A percentile compares a stretch with the other conserved stretches of the same genome.
Conservation (phyloP, 2,888 invertebrate genomes). For the Dasypogon diadema region DNA sequence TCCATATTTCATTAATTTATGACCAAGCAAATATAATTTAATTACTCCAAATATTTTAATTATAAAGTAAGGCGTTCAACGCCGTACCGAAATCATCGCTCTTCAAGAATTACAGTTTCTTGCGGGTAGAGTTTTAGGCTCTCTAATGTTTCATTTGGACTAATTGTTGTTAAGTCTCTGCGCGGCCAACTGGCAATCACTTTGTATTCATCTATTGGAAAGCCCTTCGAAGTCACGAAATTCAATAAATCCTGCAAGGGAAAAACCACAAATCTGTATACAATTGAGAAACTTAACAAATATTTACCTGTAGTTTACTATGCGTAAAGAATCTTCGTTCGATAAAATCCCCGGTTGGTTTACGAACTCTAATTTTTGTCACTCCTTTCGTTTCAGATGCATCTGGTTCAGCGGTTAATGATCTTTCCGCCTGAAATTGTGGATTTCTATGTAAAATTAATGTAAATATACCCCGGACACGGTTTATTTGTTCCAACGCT, state of each 20-base stretch:
- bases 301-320: slow-evolving; percentile 70
- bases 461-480: too few species aligned
- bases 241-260: slow-evolving; percentile 77
- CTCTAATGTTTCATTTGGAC: slow-evolving; percentile 80
- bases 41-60: slow-evolving; percentile 36
- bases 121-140: slow-evolving; percentile 90
- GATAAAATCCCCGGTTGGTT: slow-evolving; percentile 82
- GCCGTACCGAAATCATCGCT: slow-evolving; percentile 76
- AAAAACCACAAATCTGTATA: not conserved
- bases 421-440: slow-evolving; percentile 71
- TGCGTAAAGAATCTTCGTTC: slow-evolving; percentile 78
- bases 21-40: slow-evolving; percentile 48
- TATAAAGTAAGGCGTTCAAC: slow-evolving; percentile 26
- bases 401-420: slow-evolving; percentile 80
- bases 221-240: slow-evolving; percentile 90
- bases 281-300: not conserved
- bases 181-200: slow-evolving; percentile 94
- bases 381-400: slow-evolving; percentile 72
- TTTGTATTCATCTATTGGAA: slow-evolving; percentile 88
- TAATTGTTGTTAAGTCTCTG: slow-evolving; percentile 86
- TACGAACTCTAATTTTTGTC: slow-evolving; percentile 83
- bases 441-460: too few species aligned
- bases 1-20: slow-evolving; percentile 39
- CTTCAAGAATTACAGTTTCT: slow-evolving; percentile 94
- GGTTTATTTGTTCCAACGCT: too few species aligned